Evolutionary conservation across 2,113 vertebrate genomes (phyloP).

Genomic region (Xiphorhynchus elegans): DNA sequence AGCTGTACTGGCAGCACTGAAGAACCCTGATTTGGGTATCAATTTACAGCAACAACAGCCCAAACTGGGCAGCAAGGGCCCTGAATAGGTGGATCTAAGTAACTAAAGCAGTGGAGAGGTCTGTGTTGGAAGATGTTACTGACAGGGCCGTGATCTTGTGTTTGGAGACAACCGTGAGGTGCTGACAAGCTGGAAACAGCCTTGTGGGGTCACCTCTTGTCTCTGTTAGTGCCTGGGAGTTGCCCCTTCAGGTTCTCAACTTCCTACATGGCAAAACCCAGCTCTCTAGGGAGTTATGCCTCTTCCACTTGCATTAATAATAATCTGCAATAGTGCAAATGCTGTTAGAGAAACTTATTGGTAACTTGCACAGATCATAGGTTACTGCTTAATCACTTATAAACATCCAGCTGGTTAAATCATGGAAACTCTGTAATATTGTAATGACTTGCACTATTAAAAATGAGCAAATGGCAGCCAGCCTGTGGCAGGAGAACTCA

Average conservation of each 20-base stretch:
- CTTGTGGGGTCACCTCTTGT: neutral
- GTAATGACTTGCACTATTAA: slow-evolving; percentile 45
- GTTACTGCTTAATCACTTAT: neutral
- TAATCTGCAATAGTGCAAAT: neutral
- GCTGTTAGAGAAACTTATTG: neutral
- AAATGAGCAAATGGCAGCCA: slow-evolving; percentile 59
- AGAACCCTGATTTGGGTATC: neutral
- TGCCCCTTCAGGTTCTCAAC: neutral
- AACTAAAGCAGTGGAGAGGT: neutral
- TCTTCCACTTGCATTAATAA: neutral
- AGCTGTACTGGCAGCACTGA: neutral
- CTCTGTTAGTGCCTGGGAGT: neutral
- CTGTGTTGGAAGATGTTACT: neutral
- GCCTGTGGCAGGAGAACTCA: slow-evolving; percentile 34
- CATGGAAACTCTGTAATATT: slow-evolving; percentile 48
- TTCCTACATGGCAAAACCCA: neutral
- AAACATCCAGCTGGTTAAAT: slow-evolving; percentile 57
- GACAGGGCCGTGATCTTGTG: neutral
- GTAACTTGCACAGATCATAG: neutral
- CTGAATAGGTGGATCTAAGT: neutral
- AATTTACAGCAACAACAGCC: neutral
- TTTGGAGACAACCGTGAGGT: neutral
- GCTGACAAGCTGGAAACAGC: neutral
- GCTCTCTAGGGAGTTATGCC: neutral
- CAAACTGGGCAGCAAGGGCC: neutral